Percentiles rank a stretch among this genome's conserved stretches.
Evolutionary conservation across 2,113 vertebrate genomes (phyloP).

Genomic region (Sapajus apella): DNA sequence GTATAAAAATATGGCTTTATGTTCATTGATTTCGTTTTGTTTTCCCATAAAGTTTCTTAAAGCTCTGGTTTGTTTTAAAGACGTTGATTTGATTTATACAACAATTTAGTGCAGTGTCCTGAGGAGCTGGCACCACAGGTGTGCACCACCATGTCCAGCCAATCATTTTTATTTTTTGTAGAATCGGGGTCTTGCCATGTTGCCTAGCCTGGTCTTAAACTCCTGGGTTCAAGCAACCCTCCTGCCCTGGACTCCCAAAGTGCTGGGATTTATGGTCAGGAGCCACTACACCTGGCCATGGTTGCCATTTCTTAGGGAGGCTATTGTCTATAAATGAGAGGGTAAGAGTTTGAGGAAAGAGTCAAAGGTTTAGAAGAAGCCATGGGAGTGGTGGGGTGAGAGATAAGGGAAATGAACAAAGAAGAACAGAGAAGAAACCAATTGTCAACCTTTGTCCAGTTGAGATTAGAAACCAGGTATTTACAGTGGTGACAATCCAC

Average conservation of each 20-base stretch:
- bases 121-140: no score
- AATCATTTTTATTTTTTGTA: no score
- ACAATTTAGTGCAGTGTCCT: background rate
- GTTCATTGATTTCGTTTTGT: background rate
- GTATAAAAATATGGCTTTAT: background rate
- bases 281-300: no score
- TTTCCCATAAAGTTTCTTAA: constrained; percentile 8
- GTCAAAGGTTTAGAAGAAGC: background rate
- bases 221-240: no score
- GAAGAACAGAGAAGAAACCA: background rate
- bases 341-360: background rate
- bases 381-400: background rate
- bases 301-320: background rate
- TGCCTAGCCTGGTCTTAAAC: no score
- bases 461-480: background rate
- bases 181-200: no score
- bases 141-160: no score
- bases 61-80: background rate
- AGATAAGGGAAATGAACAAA: background rate
- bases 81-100: background rate
- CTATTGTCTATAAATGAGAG: background rate
- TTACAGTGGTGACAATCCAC: background rate
- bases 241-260: no score
- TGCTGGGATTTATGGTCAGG: background rate
- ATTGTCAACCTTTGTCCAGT: background rate